Conservation (phyloP, 2,888 invertebrate species). For the Cancer borealis region DNA sequence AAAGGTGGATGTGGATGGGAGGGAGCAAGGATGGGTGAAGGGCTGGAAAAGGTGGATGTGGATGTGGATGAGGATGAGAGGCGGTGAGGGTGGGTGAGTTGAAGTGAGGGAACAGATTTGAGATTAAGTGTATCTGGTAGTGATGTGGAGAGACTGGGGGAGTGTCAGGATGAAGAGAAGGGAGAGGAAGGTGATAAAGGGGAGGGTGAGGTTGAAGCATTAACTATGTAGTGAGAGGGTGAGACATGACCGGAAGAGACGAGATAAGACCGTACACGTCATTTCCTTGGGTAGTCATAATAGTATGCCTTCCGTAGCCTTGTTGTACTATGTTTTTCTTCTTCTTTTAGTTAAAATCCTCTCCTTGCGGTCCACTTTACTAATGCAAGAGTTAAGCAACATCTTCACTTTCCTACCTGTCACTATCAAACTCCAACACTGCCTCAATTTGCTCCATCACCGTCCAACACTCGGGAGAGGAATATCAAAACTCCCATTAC, state of each 20-base stretch:
- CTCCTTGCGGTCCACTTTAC: too few species aligned
- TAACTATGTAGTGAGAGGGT: neutral
- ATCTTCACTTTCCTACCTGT: too few species aligned
- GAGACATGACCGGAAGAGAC: constrained; percentile 14
- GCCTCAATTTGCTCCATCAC: too few species aligned
- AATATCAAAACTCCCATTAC: too few species aligned
- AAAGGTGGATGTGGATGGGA: neutral
- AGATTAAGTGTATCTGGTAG: too few species aligned
- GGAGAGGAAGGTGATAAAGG: neutral
- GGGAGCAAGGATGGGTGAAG: neutral
- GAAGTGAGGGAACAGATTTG: neutral
- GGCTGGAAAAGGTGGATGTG: neutral
- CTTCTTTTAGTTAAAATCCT: too few species aligned
- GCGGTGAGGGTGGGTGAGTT: neutral
- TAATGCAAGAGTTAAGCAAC: too few species aligned
- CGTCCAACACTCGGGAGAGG: too few species aligned
- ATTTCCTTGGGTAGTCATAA: neutral
- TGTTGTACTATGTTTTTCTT: too few species aligned
- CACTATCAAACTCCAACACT: too few species aligned
- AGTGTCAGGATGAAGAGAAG: neutral
- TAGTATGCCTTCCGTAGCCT: too few species aligned
- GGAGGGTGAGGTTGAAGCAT: neutral
- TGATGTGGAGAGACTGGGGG: neutral
- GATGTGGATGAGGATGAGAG: neutral
- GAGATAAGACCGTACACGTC: neutral